Evolutionary conservation across 1,140 invertebrate species (phyloP).

Genomic region (Tenebrio molitor): DNA sequence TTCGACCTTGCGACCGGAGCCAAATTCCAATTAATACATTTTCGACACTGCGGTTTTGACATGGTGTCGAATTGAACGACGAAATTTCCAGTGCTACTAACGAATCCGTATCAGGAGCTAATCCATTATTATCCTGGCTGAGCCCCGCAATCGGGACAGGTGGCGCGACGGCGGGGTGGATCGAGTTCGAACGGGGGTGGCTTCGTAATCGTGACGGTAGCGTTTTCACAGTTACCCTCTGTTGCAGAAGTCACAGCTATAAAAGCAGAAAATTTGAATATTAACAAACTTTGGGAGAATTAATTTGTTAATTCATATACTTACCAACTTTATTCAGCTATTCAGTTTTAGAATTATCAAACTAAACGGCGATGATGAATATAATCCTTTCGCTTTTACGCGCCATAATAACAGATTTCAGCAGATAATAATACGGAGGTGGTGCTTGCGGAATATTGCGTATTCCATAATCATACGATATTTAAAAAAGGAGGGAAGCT

Average conservation of each 20-base stretch:
- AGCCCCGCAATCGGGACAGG: slow-evolving; percentile 8
- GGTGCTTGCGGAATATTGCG: slow-evolving; percentile 9
- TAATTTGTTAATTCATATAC: slow-evolving; percentile 38
- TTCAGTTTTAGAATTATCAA: slow-evolving; percentile 32
- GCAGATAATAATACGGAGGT: neutral
- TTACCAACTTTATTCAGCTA: slow-evolving; percentile 30
- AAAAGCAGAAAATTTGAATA: slow-evolving; percentile 39
- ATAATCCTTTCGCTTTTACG: slow-evolving; percentile 32
- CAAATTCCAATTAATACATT: too few relatives aligned
- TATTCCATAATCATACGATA: neutral
- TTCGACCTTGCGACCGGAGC: too few relatives aligned
- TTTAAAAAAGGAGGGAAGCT: neutral
- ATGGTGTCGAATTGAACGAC: too few relatives aligned
- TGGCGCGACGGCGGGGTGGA: slow-evolving; percentile 1
- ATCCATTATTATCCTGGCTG: slow-evolving; percentile 19
- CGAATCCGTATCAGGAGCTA: neutral
- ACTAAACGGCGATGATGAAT: slow-evolving; percentile 20
- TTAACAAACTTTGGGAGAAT: slow-evolving; percentile 35
- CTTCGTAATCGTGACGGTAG: neutral
- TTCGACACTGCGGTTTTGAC: too few relatives aligned
- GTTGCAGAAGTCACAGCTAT: slow-evolving; percentile 12
- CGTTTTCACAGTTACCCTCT: slow-evolving; percentile 1
- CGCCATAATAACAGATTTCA: slow-evolving; percentile 19
- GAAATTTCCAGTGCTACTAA: neutral
- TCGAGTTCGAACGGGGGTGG: neutral